phyloP scores from a whole-genome alignment of 2,797 vertebrate species.

The Anguilla megastoma region DNA sequence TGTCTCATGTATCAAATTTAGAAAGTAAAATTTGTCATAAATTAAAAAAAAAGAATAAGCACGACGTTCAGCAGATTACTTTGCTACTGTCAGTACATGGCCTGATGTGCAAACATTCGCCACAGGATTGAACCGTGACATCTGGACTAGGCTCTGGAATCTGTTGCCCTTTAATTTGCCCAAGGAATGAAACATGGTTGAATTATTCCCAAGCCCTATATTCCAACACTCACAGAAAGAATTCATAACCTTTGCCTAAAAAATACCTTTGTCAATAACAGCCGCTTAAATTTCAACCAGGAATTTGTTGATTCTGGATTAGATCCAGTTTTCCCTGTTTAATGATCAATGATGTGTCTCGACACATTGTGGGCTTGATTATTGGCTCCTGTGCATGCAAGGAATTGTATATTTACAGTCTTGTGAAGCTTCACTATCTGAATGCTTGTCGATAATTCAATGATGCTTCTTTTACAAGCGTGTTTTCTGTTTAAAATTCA shows the following conservation, averaged over 20 bases:
- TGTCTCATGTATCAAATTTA: too few relatives aligned
- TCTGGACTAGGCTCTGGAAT: not conserved
- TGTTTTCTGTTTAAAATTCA: not conserved
- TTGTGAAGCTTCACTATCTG: not conserved
- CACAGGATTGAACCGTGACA: not conserved
- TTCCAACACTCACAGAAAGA: slow-evolving; percentile 9
- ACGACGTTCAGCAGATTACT: not conserved
- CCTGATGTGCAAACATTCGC: not conserved
- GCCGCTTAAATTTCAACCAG: slow-evolving; percentile 1
- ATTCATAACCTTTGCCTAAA: slow-evolving; percentile 12
- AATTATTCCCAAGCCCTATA: not conserved
- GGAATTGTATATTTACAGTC: not conserved
- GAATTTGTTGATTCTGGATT: not conserved
- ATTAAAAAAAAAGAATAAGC: not conserved
- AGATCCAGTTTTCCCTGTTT: not conserved
- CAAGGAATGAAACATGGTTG: not conserved
- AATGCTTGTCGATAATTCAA: not conserved
- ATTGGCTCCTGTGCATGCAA: not conserved
- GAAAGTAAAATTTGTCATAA: not conserved
- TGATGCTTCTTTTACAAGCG: not conserved
- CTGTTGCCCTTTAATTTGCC: slow-evolving; percentile 21
- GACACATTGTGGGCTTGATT: not conserved
- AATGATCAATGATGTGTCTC: not conserved
- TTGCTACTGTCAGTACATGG: not conserved
- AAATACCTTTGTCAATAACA: slow-evolving; percentile 14